Evolutionary conservation across 1,140 invertebrate genomes (phyloP).

Genomic region (Temnothorax nylanderi): DNA sequence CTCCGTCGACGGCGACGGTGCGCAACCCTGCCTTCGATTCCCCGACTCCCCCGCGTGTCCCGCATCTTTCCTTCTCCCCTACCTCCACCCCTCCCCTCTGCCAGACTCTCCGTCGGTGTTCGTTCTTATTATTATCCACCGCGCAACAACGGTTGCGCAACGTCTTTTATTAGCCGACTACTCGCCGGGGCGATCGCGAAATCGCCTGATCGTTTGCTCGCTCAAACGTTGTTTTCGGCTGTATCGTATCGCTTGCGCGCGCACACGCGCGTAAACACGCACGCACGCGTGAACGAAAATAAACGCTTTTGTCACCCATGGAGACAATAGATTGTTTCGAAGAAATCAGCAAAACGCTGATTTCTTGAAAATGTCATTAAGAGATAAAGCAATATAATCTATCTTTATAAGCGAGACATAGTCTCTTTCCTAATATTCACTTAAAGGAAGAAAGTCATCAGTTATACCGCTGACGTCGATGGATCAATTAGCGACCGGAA

Average conservation of each 20-base stretch:
- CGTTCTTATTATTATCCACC: conserved; percentile 76
- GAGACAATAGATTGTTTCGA: not conserved
- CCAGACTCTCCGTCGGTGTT: conserved; percentile 25
- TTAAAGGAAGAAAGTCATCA: not conserved
- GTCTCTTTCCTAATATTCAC: not conserved
- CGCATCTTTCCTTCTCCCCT: conserved; percentile 13
- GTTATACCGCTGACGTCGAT: not conserved
- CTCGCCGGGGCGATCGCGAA: conserved; percentile 66
- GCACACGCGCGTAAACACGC: not conserved
- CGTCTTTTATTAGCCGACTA: conserved; percentile 79
- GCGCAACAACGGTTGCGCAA: conserved; percentile 79
- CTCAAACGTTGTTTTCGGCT: conserved; percentile 66
- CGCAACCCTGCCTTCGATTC: conserved; percentile 29
- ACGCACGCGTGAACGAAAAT: conserved; percentile 57
- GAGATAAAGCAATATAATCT: not conserved
- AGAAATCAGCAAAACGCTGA: not conserved
- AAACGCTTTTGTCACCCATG: conserved; percentile 60
- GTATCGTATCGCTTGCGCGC: conserved; percentile 39
- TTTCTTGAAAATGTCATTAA: not conserved
- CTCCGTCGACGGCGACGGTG: conserved; percentile 45
- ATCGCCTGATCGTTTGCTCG: conserved; percentile 73
- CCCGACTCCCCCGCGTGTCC: not conserved
- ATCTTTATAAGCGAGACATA: not conserved
- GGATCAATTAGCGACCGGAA: not conserved
- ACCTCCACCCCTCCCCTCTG: not conserved